Evolutionary conservation across 2,888 invertebrate species (phyloP).

Genomic region (Parasteatoda lunata): DNA sequence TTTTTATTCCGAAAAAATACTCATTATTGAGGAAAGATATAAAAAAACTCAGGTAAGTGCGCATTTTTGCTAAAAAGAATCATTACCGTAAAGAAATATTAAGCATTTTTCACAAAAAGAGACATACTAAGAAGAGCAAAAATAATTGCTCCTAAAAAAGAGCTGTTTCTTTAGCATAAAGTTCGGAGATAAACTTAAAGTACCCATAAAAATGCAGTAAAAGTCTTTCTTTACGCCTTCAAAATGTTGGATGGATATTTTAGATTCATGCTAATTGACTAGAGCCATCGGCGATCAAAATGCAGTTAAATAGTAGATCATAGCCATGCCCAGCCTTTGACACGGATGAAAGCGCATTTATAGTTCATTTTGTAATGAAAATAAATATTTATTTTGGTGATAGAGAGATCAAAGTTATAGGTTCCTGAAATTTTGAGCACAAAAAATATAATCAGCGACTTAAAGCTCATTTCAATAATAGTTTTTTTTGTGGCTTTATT

Average conservation of each 20-base stretch:
- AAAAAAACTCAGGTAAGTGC: too few relatives aligned
- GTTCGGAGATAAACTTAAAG: slow-evolving; percentile 60
- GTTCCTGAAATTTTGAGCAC: too few relatives aligned
- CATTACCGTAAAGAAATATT: slow-evolving; percentile 18
- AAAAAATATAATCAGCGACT: too few relatives aligned
- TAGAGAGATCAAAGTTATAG: too few relatives aligned
- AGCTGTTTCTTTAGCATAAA: slow-evolving; percentile 57
- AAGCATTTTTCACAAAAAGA: neutral
- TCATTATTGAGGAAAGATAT: too few relatives aligned
- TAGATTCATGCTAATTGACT: slow-evolving; percentile 34
- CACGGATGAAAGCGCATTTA: too few relatives aligned
- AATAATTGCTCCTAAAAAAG: slow-evolving; percentile 52
- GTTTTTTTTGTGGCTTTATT: too few relatives aligned
- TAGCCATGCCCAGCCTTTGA: neutral
- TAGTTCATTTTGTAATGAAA: too few relatives aligned
- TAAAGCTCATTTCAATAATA: too few relatives aligned
- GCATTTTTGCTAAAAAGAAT: neutral
- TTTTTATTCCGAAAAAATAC: too few relatives aligned
- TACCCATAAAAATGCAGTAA: slow-evolving; percentile 55
- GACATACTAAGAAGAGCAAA: slow-evolving; percentile 5
- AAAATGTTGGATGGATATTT: slow-evolving; percentile 18
- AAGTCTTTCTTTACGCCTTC: slow-evolving; percentile 24
- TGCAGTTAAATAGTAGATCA: slow-evolving; percentile 26
- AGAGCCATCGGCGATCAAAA: slow-evolving; percentile 42
- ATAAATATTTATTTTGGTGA: too few relatives aligned